Evolutionary conservation across 2,113 vertebrate species (phyloP).

Genomic region (Grallaria varia): DNA sequence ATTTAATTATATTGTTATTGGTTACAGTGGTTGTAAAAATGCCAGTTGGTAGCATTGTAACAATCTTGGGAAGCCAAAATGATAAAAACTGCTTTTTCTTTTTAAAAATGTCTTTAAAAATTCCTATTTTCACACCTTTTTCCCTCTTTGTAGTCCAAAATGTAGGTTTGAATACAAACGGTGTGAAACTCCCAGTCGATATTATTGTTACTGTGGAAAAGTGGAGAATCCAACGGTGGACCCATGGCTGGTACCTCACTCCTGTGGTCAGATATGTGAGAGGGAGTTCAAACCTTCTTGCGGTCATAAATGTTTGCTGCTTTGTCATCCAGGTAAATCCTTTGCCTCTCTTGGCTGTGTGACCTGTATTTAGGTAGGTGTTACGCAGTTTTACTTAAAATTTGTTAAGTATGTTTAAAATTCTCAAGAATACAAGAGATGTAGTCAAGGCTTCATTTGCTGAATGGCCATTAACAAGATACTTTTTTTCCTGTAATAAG

Average conservation of each 20-base stretch:
- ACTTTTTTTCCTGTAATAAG: constrained; percentile 59
- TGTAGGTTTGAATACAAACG: constrained; percentile 91
- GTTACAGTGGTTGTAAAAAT: not conserved
- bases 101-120: not conserved
- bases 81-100: not conserved
- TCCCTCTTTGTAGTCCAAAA: constrained; percentile 84
- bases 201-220: constrained; percentile 94
- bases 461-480: not conserved
- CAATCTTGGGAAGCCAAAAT: not conserved
- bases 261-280: constrained; percentile 94
- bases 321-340: constrained; percentile 93
- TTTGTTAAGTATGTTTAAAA: not conserved
- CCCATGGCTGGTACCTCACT: constrained; percentile 96
- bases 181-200: constrained; percentile 85
- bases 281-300: constrained; percentile 86
- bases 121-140: not conserved
- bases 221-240: constrained; percentile 88
- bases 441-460: not conserved
- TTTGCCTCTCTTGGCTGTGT: not conserved
- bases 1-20: not conserved
- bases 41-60: not conserved
- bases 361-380: not conserved
- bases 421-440: not conserved
- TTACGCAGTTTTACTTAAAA: not conserved
- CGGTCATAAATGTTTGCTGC: constrained; percentile 93